These are phyloP conservation scores for Rhincodon typus DNA, from an alignment of 2,797 vertebrate genomes.

Conservation along the genomic window DNA sequence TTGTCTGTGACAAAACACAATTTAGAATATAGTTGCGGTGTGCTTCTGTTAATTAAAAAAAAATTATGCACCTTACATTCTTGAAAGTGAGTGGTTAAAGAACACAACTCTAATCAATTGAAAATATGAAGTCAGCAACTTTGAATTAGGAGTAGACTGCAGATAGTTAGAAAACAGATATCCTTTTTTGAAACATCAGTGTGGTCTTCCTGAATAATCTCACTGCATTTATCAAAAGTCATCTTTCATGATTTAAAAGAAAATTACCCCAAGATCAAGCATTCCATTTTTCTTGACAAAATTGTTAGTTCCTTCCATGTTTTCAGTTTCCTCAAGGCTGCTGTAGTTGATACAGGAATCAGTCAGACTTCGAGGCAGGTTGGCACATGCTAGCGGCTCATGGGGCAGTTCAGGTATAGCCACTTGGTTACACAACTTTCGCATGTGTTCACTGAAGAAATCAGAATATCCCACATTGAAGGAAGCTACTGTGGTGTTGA, in stretches of 20 bases:
- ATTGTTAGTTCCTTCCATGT: conserved; percentile 92
- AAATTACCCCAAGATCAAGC: conserved; percentile 86
- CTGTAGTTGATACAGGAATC: conserved; percentile 99
- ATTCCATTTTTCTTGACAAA: conserved; percentile 97
- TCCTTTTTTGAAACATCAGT: not conserved
- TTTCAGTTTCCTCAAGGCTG: conserved; percentile 85
- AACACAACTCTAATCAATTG: not conserved
- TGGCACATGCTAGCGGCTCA: conserved; percentile 85
- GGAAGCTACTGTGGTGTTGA: conserved; percentile 94
- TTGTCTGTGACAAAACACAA: not conserved
- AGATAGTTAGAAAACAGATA: not conserved
- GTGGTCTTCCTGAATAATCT: not conserved
- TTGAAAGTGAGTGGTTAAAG: too few species aligned
- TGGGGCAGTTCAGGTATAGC: conserved; percentile 80
- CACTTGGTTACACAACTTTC: conserved; percentile 89
- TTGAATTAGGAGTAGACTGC: not conserved
- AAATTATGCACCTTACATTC: too few species aligned
- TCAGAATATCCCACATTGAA: conserved; percentile 96
- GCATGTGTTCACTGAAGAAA: conserved; percentile 97
- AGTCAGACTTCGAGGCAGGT: conserved; percentile 91
- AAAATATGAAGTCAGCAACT: not conserved
- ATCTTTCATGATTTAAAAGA: not conserved
- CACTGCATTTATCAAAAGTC: not conserved
- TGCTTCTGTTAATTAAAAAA: not conserved
- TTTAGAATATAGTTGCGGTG: not conserved